These are phyloP conservation scores for Cepaea nemoralis DNA, from an alignment of 1,140 invertebrate species.

Conservation along the genomic window DNA sequence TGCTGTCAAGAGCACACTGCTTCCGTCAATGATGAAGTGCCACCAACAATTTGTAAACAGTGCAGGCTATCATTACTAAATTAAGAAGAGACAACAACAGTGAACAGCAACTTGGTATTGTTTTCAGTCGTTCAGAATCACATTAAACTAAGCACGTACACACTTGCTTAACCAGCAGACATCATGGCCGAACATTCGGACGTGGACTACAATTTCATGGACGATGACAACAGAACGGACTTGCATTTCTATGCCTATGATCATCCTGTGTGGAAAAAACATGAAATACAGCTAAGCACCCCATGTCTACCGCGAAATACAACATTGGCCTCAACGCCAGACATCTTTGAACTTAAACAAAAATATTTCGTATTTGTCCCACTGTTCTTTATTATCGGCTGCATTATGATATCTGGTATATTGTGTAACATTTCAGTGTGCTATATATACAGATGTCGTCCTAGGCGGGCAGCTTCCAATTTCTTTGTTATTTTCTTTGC, in stretches of 20 bases:
- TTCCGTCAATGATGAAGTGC: too few relatives aligned
- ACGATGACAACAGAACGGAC: background rate
- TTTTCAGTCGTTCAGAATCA: too few relatives aligned
- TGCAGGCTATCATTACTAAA: too few relatives aligned
- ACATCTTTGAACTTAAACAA: conserved; percentile 7
- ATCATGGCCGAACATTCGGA: background rate
- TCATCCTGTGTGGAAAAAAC: background rate
- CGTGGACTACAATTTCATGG: background rate
- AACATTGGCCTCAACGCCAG: background rate
- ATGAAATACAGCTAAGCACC: background rate
- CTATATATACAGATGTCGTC: conserved; percentile 36
- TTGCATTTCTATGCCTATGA: background rate
- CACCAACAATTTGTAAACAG: too few relatives aligned
- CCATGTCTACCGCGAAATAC: background rate
- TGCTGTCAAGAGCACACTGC: too few relatives aligned
- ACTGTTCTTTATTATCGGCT: conserved; percentile 18
- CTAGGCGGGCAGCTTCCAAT: conserved; percentile 31
- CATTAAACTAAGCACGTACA: too few relatives aligned
- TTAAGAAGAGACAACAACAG: too few relatives aligned
- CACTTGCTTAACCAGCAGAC: background rate
- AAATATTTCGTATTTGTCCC: conserved; percentile 2
- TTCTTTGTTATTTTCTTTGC: conserved; percentile 42
- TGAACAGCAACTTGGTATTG: too few relatives aligned
- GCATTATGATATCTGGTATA: conserved; percentile 27
- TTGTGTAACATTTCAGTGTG: conserved; percentile 33